Percentiles rank a stretch among this genome's conserved stretches.
Conservation (phyloP, 2,888 invertebrate genomes). For the Sinopyrophorus schimmeli region DNA sequence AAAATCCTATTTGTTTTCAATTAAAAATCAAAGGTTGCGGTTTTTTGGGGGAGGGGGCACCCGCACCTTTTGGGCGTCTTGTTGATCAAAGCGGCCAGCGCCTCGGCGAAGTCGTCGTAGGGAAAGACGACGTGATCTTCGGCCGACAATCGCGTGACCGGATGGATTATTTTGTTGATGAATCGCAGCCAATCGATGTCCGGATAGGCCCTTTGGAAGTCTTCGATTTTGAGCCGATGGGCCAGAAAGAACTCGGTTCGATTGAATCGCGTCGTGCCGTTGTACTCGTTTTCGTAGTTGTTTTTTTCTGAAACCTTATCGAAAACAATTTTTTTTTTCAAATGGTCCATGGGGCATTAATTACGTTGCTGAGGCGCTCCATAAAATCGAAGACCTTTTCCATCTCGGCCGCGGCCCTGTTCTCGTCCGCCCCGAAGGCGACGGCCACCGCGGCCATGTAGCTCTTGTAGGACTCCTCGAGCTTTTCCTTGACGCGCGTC, state of each 20-base stretch:
- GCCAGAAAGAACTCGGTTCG: too few relatives aligned
- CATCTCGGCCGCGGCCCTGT: slow-evolving; percentile 34
- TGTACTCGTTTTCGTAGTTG: neutral
- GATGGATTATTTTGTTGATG: slow-evolving; percentile 12
- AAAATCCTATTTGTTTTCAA: slow-evolving; percentile 19
- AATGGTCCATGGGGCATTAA: too few relatives aligned
- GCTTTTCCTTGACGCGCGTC: slow-evolving; percentile 13
- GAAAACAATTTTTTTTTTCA: neutral
- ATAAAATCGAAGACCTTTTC: slow-evolving; percentile 39
- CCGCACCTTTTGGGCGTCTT: slow-evolving; percentile 25
- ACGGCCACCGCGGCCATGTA: slow-evolving; percentile 38
- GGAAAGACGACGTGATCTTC: slow-evolving; percentile 17
- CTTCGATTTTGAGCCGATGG: slow-evolving; percentile 5
- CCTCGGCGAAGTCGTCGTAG: slow-evolving; percentile 1
- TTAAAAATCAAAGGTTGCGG: neutral
- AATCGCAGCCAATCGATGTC: slow-evolving; percentile 14
- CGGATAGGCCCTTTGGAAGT: slow-evolving; percentile 5
- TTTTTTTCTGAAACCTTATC: neutral
- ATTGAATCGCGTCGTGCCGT: slow-evolving; percentile 2
- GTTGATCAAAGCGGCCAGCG: slow-evolving; percentile 4
- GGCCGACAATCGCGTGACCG: slow-evolving; percentile 1
- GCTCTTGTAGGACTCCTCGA: slow-evolving; percentile 20
- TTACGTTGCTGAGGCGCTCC: slow-evolving; percentile 36
- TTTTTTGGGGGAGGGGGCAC: too few relatives aligned
- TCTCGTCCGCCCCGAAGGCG: slow-evolving; percentile 35